phyloP scores from a whole-genome alignment of 1,140 invertebrate genomes.

The Eciton burchellii region DNA sequence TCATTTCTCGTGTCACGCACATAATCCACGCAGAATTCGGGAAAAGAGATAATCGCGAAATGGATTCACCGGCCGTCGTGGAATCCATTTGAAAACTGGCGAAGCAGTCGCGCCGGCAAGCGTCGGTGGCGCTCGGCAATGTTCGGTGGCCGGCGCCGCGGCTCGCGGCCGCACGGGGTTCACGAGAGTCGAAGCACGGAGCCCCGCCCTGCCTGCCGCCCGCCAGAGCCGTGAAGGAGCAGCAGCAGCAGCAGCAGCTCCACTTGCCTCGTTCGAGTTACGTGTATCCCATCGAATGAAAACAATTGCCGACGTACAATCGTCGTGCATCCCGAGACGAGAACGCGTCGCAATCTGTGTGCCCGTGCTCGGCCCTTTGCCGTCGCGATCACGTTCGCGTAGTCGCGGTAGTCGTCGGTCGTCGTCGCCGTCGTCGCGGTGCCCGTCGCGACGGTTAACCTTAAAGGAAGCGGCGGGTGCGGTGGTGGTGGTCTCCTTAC shows the following conservation, averaged over 20 bases:
- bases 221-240: conserved; percentile 75
- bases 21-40: neutral
- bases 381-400: conserved; percentile 24
- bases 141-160: conserved; percentile 61
- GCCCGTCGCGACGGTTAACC: conserved; percentile 63
- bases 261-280: conserved; percentile 57
- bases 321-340: conserved; percentile 41
- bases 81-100: neutral
- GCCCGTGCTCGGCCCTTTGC: conserved; percentile 4
- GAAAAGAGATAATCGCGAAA: neutral
- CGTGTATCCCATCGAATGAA: conserved; percentile 66
- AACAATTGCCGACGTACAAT: conserved; percentile 64
- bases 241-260: conserved; percentile 70
- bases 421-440: neutral
- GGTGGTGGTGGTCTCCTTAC: conserved; percentile 49
- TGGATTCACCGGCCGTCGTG: neutral
- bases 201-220: conserved; percentile 82
- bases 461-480: conserved; percentile 68
- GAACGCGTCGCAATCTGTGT: neutral
- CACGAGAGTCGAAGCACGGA: conserved; percentile 77
- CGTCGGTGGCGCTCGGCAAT: conserved; percentile 58
- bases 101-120: conserved; percentile 2
- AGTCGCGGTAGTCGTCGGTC: neutral
- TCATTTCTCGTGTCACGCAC: neutral
- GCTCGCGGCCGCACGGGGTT: conserved; percentile 74